phyloP scores from a whole-genome alignment of 2,888 invertebrate genomes.

The Palloptera scutellata region DNA sequence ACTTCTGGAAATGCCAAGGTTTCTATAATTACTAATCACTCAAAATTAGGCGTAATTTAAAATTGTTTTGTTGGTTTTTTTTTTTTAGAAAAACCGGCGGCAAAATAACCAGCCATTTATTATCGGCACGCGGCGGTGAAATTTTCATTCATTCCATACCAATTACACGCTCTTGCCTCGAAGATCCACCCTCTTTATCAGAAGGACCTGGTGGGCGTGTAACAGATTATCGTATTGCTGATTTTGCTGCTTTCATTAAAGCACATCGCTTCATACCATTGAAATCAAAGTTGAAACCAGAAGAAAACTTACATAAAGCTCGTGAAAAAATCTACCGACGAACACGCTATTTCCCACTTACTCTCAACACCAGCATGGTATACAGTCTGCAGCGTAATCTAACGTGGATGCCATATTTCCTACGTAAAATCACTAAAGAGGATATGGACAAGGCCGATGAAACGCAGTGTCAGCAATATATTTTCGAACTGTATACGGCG shows the following conservation, averaged over 20 bases:
- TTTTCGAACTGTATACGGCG: slow-evolving; percentile 80
- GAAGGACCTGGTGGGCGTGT: slow-evolving; percentile 95
- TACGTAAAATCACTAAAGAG: slow-evolving; percentile 82
- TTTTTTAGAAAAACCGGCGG: slow-evolving; percentile 75
- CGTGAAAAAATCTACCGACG: slow-evolving; percentile 77
- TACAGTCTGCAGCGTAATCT: slow-evolving; percentile 81
- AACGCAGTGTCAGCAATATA: slow-evolving; percentile 83
- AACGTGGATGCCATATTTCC: slow-evolving; percentile 84
- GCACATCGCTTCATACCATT: slow-evolving; percentile 81
- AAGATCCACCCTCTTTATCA: slow-evolving; percentile 94
- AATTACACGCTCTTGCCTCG: slow-evolving; percentile 84
- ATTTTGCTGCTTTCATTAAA: slow-evolving; percentile 89
- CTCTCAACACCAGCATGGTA: slow-evolving; percentile 86
- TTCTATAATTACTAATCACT: slow-evolving; percentile 1
- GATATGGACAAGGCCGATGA: slow-evolving; percentile 86
- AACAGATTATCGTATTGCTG: slow-evolving; percentile 85
- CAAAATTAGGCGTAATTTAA: background rate
- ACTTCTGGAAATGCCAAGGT: slow-evolving; percentile 86
- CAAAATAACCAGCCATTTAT: slow-evolving; percentile 89
- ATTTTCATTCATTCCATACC: slow-evolving; percentile 93
- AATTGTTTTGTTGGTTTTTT: background rate
- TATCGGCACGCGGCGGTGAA: slow-evolving; percentile 94
- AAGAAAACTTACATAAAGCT: slow-evolving; percentile 68
- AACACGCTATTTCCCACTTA: slow-evolving; percentile 88
- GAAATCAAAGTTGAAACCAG: slow-evolving; percentile 64